Evolutionary conservation across 2,113 vertebrate genomes (phyloP).

Genomic region (Anser cygnoides): DNA sequence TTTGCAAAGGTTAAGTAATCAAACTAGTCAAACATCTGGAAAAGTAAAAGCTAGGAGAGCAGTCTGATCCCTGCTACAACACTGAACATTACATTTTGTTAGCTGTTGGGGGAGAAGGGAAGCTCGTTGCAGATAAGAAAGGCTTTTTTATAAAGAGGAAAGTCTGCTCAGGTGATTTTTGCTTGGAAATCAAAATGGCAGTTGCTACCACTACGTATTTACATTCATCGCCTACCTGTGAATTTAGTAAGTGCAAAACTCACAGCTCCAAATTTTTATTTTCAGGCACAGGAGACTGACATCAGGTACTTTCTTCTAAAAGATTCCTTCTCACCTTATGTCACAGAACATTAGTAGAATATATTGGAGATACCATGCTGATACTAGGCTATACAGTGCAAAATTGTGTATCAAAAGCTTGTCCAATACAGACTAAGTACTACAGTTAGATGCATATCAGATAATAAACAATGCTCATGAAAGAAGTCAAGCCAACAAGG

Average conservation of each 20-base stretch:
- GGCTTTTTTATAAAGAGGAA: neutral
- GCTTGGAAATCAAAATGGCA: neutral
- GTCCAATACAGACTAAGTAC: neutral
- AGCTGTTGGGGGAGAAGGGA: neutral
- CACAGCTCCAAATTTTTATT: neutral
- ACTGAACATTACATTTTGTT: neutral
- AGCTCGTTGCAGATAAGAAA: neutral
- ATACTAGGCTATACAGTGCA: neutral
- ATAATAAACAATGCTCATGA: neutral
- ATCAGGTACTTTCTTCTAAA: neutral
- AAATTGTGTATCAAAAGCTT: neutral
- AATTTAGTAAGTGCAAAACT: neutral
- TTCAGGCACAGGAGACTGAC: neutral
- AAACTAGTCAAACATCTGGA: neutral
- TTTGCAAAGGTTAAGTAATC: neutral
- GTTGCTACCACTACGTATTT: neutral
- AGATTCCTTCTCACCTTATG: neutral
- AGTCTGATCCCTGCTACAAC: neutral
- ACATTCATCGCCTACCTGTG: neutral
- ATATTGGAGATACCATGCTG: neutral
- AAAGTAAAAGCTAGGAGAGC: neutral
- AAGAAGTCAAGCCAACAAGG: neutral
- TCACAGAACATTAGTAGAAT: neutral
- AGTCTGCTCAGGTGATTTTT: neutral
- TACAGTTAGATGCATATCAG: neutral